A percentile compares a stretch with the other conserved stretches of the same genome.
phyloP scores from a whole-genome alignment of 1,140 invertebrate genomes.

The Microplitis mediator region DNA sequence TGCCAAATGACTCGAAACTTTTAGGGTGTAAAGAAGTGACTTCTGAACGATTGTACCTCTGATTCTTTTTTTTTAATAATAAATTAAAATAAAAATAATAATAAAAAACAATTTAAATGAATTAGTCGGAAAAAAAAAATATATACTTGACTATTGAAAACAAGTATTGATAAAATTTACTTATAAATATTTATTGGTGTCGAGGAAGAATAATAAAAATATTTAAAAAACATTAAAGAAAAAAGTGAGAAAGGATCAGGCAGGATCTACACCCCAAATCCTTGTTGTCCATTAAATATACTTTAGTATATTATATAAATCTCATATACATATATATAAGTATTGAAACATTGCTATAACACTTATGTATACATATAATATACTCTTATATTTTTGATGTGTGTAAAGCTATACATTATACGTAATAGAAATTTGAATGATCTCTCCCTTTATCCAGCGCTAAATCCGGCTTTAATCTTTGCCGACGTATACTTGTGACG shows the following conservation, averaged over 20 bases:
- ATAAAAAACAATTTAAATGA: too few species aligned
- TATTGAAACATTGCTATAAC: too few species aligned
- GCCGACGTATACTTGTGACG: too few species aligned
- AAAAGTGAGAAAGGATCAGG: background rate
- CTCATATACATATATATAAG: too few species aligned
- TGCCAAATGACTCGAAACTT: slow-evolving; percentile 63
- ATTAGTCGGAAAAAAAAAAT: background rate
- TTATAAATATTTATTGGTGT: background rate
- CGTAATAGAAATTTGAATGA: too few species aligned
- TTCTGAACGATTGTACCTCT: slow-evolving; percentile 27
- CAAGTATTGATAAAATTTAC: too few species aligned
- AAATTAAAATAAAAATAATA: background rate
- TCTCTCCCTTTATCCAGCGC: too few species aligned
- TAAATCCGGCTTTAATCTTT: too few species aligned
- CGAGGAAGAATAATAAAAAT: background rate
- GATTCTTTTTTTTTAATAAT: background rate
- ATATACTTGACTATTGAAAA: background rate
- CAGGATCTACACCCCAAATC: background rate
- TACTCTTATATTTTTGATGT: too few species aligned
- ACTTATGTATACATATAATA: too few species aligned
- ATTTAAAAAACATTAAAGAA: slow-evolving; percentile 1
- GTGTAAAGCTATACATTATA: too few species aligned
- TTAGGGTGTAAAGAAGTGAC: slow-evolving; percentile 40
- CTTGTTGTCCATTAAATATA: background rate
- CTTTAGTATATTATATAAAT: background rate